Base-by-base conservation (phyloP, 2,797 vertebrate genomes). In the Sparidentex hasta region DNA sequence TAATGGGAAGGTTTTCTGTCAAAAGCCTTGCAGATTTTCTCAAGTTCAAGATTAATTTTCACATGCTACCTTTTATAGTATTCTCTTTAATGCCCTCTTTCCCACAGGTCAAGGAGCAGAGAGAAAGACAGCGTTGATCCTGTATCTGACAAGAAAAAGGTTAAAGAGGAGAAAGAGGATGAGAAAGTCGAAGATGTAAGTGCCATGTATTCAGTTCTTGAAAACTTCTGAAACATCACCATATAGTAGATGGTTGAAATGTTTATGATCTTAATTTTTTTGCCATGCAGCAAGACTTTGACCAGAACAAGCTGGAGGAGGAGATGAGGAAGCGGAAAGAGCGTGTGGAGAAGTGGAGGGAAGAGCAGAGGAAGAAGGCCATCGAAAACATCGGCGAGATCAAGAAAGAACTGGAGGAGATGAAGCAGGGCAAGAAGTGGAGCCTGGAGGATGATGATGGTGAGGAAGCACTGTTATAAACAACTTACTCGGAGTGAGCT, bases 321-420 rank as follows among this genome's bases (percentile, higher is more conserved):
- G 98, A 99, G 95, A 99, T 99, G 98, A 97, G 98, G 90, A 99
- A 99, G 87, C 94, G 98, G 79, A 99, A 99, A 93, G 98, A 99
- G 87, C 95, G 98, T 5, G 98, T 99, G 85, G 98, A 99, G 90
- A 99, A 99, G 62, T 99, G 98, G 98, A 94, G 98, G 56, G 98
- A 99, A 92, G 98, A 99, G 47, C 98, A 99, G 85, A 96, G 98
- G 88, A 99, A 98, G 92, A 99, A 98, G 67, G 98, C 98, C 29
- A 98, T 99, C 80, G 98, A 98, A 90, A 99, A 98, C 91, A 98
- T 99, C 14, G 98, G 98, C 5, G 98, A 99, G 87, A 92, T 99
- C 80, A 99, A 98, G 92, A 98, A 97, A 82, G 98, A 99, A 88
- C 96, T 99, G 46, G 98, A 99, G 92, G 98, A 98, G 91, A 98